A percentile compares a stretch with the other conserved stretches of the same genome.
These are phyloP conservation scores for Microtus pennsylvanicus DNA, from an alignment of 2,113 vertebrate genomes.

Conservation along the genomic window DNA sequence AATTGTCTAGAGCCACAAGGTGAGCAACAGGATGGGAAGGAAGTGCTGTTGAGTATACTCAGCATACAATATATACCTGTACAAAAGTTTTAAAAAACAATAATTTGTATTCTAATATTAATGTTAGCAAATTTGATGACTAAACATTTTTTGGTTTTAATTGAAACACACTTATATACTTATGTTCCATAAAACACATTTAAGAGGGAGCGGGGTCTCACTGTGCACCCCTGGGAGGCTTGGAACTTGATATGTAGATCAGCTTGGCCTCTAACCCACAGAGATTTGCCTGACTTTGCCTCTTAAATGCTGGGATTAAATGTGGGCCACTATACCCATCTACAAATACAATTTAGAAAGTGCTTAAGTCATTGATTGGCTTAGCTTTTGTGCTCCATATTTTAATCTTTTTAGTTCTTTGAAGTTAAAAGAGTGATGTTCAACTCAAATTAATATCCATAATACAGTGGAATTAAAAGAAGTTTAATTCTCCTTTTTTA, in stretches of 20 bases:
- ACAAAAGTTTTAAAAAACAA: neutral
- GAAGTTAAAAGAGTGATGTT: neutral
- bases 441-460: neutral
- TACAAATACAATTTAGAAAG: neutral
- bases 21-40: neutral
- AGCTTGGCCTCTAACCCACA: neutral
- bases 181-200: neutral
- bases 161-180: neutral
- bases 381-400: neutral
- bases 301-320: neutral
- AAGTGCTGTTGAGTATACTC: neutral
- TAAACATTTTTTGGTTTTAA: neutral
- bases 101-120: slow-evolving; percentile 13
- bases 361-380: neutral
- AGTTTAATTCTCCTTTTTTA: slow-evolving; percentile 24
- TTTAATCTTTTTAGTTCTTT: neutral
- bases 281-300: neutral
- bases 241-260: neutral
- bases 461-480: slow-evolving; percentile 10
- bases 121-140: neutral
- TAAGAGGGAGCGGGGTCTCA: neutral
- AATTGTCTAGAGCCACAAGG: neutral
- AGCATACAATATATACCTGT: neutral
- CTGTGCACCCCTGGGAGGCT: no score
- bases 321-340: no score